Conservation (phyloP, 2,113 vertebrate species). For the Prunella fulvescens region DNA sequence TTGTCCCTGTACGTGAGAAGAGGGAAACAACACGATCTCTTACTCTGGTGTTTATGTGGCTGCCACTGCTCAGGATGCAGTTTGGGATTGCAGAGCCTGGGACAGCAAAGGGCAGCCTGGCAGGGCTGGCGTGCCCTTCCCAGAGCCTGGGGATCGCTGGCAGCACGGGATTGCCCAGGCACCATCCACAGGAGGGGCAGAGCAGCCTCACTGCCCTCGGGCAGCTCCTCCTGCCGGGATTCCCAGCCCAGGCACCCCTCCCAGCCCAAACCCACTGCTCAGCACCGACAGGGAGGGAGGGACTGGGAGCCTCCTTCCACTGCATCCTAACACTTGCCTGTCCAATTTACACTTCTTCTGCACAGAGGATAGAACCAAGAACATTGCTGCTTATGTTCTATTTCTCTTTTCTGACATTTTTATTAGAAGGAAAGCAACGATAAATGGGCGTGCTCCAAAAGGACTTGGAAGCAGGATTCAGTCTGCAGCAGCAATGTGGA, state of each 20-base stretch:
- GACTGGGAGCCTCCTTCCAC: background rate
- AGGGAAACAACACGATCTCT: background rate
- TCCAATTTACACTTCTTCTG: background rate
- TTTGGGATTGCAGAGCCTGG: background rate
- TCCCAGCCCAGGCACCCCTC: background rate
- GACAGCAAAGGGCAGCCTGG: accelerated
- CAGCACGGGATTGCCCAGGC: accelerated
- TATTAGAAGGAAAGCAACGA: background rate
- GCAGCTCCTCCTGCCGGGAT: background rate
- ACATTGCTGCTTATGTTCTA: background rate
- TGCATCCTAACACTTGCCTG: background rate
- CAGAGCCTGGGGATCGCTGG: background rate
- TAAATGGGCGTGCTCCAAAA: background rate
- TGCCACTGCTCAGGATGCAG: accelerated
- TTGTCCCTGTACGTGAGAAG: background rate
- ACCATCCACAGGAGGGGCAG: accelerated
- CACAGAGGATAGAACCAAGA: background rate
- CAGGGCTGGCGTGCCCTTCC: background rate
- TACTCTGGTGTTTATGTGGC: accelerated
- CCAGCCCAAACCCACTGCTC: accelerated
- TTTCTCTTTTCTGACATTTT: background rate
- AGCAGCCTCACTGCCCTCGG: accelerated
- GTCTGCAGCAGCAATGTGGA: background rate
- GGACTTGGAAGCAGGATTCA: background rate
- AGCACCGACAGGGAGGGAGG: accelerated